Evolutionary conservation across 1,140 invertebrate genomes (phyloP), one percentile per base, ranked within the genome.

Genomic region (Drosophila carrolli): DNA sequence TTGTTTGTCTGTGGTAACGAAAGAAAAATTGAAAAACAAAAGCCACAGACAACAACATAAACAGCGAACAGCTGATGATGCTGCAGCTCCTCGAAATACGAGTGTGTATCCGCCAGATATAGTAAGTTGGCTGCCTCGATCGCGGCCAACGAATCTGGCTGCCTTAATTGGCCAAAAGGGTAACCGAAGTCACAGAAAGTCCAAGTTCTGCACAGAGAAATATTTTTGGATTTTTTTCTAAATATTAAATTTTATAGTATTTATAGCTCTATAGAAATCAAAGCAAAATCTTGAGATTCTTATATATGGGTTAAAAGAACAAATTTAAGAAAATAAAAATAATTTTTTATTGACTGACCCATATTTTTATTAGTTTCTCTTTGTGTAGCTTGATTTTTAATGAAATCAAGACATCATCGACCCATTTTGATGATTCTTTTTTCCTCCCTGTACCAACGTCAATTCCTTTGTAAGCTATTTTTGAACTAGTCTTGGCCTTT

Each of bases 61-160:
- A 85, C 77, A 81, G 58, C 65, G 35, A 88, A 86, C 83, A 86
- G 83, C 82, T 86, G 82, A 88, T 86, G 78, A 32, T 62, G 51
- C 50, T 48, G 38, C 37, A 35, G 37, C 65, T 70, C 35, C 1
- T 13, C 35, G 8, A 16, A 53, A 35, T 65, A 5, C 60, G 13
- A 58, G 44, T 60, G 54, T 79, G 81, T 78, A 85, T 74, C 67
- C 78, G 68, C 27, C 67, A 85, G 77, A 84, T 84, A 80, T 62
- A 51, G 59, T 74, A 55, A 53, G 62, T 65, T 68, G 51, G 46
- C 48, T 62, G 63, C 58, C 53, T 56, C 70, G 70, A 78, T 71
- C 65, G 53, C 46, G 51, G 53, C 65, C 37, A 71, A 57, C 65
- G 44, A 70, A 71, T 71, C 67, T 70, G 67, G 67, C 32, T 37